Evolutionary conservation across 2,888 invertebrate species (phyloP).

Genomic region (Sarcophaga carnaria): DNA sequence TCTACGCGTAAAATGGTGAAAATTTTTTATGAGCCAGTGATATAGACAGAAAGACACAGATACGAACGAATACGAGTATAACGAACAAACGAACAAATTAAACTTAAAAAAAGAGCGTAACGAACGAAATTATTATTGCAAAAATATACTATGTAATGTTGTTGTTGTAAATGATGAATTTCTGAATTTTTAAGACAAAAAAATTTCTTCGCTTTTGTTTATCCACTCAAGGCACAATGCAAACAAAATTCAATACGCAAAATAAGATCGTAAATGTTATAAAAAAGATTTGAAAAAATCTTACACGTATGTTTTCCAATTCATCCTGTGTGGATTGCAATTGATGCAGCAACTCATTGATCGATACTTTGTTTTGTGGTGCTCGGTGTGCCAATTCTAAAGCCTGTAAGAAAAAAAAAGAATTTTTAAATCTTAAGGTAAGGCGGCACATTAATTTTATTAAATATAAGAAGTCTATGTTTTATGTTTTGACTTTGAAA

Average conservation of each 20-base stretch:
- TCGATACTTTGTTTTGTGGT: conserved; percentile 87
- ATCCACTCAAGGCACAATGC: conserved; percentile 68
- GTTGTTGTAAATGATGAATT: conserved; percentile 4
- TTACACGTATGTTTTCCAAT: conserved; percentile 93
- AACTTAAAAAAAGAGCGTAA: conserved; percentile 4
- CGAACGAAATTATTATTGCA: neutral
- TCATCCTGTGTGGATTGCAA: conserved; percentile 92
- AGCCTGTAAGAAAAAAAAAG: conserved; percentile 73
- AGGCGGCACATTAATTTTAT: too few species aligned
- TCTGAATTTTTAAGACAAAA: neutral
- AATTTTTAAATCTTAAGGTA: neutral
- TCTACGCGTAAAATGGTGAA: neutral
- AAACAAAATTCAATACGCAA: conserved; percentile 81
- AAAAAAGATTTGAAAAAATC: conserved; percentile 81
- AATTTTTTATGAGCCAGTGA: neutral
- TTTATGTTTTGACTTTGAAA: too few species aligned
- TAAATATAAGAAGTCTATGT: too few species aligned
- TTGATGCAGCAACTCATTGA: conserved; percentile 91
- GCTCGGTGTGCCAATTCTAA: conserved; percentile 84
- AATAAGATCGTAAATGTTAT: conserved; percentile 80
- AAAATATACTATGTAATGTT: too few species aligned
- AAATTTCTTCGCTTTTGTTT: neutral
- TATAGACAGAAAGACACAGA: conserved; percentile 21
- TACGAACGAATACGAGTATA: conserved; percentile 25
- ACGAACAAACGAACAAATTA: neutral